Percentiles rank a stretch among this genome's conserved stretches.
Evolutionary conservation across 2,797 vertebrate species (phyloP).

Genomic region (Protonibea diacanthus): DNA sequence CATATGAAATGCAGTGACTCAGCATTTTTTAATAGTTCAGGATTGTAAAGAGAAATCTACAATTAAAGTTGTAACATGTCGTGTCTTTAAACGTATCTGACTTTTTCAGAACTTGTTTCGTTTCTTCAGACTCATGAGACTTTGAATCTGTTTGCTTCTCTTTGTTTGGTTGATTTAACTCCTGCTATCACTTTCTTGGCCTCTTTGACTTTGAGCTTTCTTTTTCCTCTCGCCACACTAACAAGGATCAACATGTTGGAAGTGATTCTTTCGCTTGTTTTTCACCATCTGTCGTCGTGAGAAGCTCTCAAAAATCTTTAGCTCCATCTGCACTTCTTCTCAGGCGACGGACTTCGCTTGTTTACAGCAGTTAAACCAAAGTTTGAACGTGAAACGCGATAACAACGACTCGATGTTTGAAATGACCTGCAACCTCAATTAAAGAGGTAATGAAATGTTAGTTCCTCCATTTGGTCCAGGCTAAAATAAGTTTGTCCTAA

Average conservation of each 20-base stretch:
- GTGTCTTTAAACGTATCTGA: not conserved
- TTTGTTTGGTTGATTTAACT: not conserved
- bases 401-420: constrained; percentile 1
- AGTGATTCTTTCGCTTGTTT: constrained; percentile 45
- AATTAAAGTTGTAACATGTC: not conserved
- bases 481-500: not conserved
- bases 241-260: constrained; percentile 56
- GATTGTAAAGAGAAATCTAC: no score
- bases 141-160: not conserved
- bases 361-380: constrained; percentile 53
- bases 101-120: no score
- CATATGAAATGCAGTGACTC: not conserved
- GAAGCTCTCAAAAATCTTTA: constrained; percentile 57
- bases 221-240: constrained; percentile 18
- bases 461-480: not conserved
- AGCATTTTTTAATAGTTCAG: not conserved
- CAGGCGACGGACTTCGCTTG: constrained; percentile 47
- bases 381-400: constrained; percentile 18
- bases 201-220: constrained; percentile 37
- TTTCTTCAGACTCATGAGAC: not conserved
- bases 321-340: constrained; percentile 68
- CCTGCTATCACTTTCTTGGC: constrained; percentile 10
- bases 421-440: not conserved
- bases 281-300: constrained; percentile 71
- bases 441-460: constrained; percentile 19